A percentile compares a stretch with the other conserved stretches of the same genome.
Conservation (phyloP, 2,888 invertebrate species). For the Chloroclystis v-ata region DNA sequence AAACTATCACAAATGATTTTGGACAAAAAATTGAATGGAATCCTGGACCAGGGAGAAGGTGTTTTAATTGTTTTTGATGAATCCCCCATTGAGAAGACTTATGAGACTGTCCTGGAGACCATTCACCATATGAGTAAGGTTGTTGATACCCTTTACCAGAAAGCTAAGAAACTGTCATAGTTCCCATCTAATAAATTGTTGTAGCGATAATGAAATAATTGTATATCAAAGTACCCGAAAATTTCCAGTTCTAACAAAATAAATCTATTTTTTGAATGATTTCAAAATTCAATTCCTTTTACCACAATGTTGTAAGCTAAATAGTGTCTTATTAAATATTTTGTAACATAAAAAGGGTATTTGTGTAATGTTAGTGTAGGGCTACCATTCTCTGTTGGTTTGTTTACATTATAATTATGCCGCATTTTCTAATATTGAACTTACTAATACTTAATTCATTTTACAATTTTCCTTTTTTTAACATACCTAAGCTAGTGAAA, state of each 20-base stretch:
- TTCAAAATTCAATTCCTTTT: slow-evolving; percentile 55
- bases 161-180: slow-evolving; percentile 98
- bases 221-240: slow-evolving; percentile 69
- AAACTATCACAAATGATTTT: slow-evolving; percentile 99
- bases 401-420: slow-evolving; percentile 38
- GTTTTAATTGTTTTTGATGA: slow-evolving; percentile 99
- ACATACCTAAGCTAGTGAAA: slow-evolving; percentile 72
- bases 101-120: slow-evolving; percentile 97
- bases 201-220: slow-evolving; percentile 68
- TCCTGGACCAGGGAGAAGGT: slow-evolving; percentile 98
- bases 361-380: slow-evolving; percentile 36
- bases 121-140: slow-evolving; percentile 99
- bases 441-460: slow-evolving; percentile 57
- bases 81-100: slow-evolving; percentile 95
- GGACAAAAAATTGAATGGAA: slow-evolving; percentile 98
- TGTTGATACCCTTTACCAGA: slow-evolving; percentile 98
- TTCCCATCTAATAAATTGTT: slow-evolving; percentile 61
- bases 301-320: slow-evolving; percentile 48
- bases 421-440: slow-evolving; percentile 51
- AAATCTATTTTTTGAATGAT: slow-evolving; percentile 65
- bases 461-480: slow-evolving; percentile 56
- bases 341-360: slow-evolving; percentile 43
- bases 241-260: slow-evolving; percentile 62
- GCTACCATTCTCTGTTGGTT: slow-evolving; percentile 23
- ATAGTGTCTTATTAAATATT: slow-evolving; percentile 42